Percentiles rank a stretch among this genome's conserved stretches.
These are phyloP conservation scores for Pseudococcus longispinus DNA, from an alignment of 2,888 invertebrate species.

Conservation along the genomic window DNA sequence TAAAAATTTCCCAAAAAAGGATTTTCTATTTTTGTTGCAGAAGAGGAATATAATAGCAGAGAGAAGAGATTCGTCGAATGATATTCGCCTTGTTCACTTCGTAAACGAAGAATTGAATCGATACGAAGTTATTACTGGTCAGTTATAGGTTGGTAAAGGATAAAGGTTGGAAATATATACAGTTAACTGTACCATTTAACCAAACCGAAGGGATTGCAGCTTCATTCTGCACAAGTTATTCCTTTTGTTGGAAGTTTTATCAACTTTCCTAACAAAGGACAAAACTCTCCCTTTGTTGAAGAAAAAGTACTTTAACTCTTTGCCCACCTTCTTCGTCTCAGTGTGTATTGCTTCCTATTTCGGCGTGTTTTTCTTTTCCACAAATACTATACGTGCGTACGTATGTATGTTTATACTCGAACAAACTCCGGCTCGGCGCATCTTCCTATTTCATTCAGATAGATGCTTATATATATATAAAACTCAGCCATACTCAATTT, in stretches of 20 bases:
- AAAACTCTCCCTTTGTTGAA: constrained; percentile 37
- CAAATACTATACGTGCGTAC: neutral
- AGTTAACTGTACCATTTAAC: constrained; percentile 55
- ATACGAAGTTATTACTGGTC: constrained; percentile 55
- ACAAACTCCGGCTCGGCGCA: neutral
- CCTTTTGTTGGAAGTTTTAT: constrained; percentile 55
- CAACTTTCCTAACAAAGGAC: constrained; percentile 53
- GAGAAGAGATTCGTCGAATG: neutral
- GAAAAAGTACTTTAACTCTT: constrained; percentile 49
- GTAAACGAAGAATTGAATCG: constrained; percentile 53
- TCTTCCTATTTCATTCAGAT: neutral
- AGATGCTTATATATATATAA: neutral
- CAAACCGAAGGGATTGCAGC: constrained; percentile 54
- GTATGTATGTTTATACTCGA: neutral
- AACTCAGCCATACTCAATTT: neutral
- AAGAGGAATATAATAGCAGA: neutral
- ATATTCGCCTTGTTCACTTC: neutral
- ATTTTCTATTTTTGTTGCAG: neutral
- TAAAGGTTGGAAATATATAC: constrained; percentile 53
- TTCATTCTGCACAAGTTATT: constrained; percentile 52
- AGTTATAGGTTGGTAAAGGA: constrained; percentile 51
- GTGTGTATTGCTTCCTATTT: neutral
- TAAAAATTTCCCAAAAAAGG: neutral
- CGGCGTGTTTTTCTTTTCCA: neutral
- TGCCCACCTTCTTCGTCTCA: neutral